A percentile compares a stretch with the other conserved stretches of the same genome.
Evolutionary conservation across 2,888 invertebrate species (phyloP).

Genomic region (Agriopis marginaria): DNA sequence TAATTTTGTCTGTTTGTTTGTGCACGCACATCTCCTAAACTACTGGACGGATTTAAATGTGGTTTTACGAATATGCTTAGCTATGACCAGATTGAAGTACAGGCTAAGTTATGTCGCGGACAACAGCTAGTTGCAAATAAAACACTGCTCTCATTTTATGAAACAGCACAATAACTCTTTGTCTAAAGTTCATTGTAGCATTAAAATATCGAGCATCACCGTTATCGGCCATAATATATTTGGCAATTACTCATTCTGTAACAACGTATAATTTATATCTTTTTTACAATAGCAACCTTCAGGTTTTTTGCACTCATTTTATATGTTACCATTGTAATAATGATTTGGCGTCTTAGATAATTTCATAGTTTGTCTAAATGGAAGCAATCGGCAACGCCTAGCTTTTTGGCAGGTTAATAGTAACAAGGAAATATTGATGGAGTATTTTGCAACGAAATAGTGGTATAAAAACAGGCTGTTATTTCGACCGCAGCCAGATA

Average conservation of each 20-base stretch:
- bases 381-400: conserved; percentile 11
- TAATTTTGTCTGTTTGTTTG: too few species aligned
- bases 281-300: conserved; percentile 43
- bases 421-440: background rate
- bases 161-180: conserved; percentile 9
- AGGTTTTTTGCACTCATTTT: conserved; percentile 36
- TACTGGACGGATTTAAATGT: too few species aligned
- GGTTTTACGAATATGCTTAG: too few species aligned
- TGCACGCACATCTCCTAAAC: too few species aligned
- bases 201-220: conserved; percentile 19
- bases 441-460: background rate
- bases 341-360: conserved; percentile 22
- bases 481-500: background rate
- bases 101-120: too few species aligned
- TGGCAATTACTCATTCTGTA: conserved; percentile 32
- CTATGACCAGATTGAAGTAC: too few species aligned
- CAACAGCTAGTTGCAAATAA: background rate
- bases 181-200: conserved; percentile 30
- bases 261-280: conserved; percentile 36
- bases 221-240: conserved; percentile 31
- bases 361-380: background rate
- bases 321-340: conserved; percentile 34
- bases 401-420: background rate
- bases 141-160: conserved; percentile 5
- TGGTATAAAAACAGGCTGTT: background rate